Base-by-base conservation (phyloP, 2,888 invertebrate species). In the Drosophila flavopinicola region DNA sequence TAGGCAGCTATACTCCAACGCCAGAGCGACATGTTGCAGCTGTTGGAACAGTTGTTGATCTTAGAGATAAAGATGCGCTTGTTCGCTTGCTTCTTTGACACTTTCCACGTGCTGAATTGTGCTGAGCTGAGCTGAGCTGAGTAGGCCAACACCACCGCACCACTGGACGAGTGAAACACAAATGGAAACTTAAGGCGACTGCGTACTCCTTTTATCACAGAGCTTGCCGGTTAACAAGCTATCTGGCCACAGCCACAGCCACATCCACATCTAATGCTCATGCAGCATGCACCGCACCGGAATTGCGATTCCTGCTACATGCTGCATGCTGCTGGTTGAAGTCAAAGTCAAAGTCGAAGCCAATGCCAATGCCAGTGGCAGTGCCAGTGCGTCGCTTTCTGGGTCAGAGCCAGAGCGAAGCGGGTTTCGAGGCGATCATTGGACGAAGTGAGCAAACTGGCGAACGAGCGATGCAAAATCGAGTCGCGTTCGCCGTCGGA, bases 191-290 rank as follows among this genome's bases (percentile, higher is more conserved):
- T 33, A 68, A 48, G 70, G 68, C 64, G 68, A 57, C 41, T 41
- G 24, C 35, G 49, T 52, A 76, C 83, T 86, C 85, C 85, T 85
- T 86, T 82, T 85, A 85, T 86, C 72, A 75, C 39, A 57, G 30
- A 71, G 42, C 72, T 58, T 25, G 29, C 35, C 32, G 15, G 20
- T 38, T 48, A 48, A 45, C 49, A 42, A 61, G 51, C 37, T 41
- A n/a, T 23, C 27, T 35, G 47, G 38, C 20, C 32, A 20, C 24
- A 35, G 38, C 20, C 33, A 48, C 52, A 52, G 39, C 44, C 57
- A 41, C 61, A 54, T 41, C 37, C 65, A 56, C 60, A 49, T 60
- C 60, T 66, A 72, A 64, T 75, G 56, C 64, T 73, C 54, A 74
- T 82, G 66, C 54, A 52, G 58, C 66, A 65, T 68, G 60, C 63